phyloP scores from a whole-genome alignment of 92 coral and sea anemone species.

The Virgularia gustaviana region DNA sequence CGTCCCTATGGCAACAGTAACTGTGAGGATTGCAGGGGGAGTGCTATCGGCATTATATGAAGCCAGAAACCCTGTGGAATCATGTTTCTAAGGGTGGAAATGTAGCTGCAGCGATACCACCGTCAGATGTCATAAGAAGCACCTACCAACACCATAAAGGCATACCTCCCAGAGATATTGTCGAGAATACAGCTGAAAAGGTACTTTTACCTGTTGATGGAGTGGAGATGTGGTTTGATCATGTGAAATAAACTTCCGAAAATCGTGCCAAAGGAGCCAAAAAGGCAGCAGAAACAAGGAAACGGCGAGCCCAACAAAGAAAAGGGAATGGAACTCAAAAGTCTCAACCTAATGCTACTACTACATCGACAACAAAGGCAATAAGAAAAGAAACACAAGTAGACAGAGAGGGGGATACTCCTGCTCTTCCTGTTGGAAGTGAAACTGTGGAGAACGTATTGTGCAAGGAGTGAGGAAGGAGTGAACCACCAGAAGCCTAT shows the following conservation, averaged over 20 bases:
- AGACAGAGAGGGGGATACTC: no score
- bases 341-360: no score
- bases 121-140: background rate
- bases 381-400: no score
- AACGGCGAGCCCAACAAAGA: no score
- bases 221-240: constrained; percentile 45
- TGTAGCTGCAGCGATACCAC: background rate
- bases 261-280: constrained; percentile 44
- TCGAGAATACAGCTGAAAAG: constrained; percentile 32
- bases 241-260: constrained; percentile 32
- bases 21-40: background rate
- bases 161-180: constrained; percentile 15
- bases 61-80: constrained; percentile 16
- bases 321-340: no score
- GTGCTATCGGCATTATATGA: constrained; percentile 30
- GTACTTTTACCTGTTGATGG: constrained; percentile 43
- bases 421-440: no score
- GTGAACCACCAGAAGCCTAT: constrained; percentile 36
- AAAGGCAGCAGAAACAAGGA: constrained; percentile 32
- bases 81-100: no score
- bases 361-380: no score
- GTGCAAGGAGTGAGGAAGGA: constrained; percentile 20
- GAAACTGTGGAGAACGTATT: constrained; percentile 3
- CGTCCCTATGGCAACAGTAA: constrained; percentile 3
- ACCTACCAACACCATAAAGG: constrained; percentile 13